A percentile compares a stretch with the other conserved stretches of the same genome.
Evolutionary conservation across 2,888 invertebrate species (phyloP).

Genomic region (Cancer borealis): DNA sequence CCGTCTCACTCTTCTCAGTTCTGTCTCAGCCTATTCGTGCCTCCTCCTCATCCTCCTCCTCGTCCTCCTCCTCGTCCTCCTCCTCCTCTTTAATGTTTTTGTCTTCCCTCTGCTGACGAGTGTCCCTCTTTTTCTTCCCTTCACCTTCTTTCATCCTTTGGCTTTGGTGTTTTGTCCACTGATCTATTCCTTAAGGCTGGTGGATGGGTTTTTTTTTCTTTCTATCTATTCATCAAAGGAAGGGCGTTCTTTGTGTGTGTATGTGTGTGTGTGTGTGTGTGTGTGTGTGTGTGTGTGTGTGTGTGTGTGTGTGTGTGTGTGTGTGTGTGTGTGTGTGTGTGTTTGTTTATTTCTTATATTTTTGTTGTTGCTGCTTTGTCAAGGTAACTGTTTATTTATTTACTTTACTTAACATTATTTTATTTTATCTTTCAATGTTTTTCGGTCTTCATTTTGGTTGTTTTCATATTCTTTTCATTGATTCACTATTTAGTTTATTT

Average conservation of each 20-base stretch:
- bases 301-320: not conserved
- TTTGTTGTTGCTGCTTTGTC: no score
- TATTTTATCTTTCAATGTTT: not conserved
- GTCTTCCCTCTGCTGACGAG: not conserved
- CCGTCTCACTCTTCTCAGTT: not conserved
- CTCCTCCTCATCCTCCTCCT: not conserved
- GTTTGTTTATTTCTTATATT: no score
- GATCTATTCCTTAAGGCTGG: not conserved
- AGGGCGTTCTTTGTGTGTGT: not conserved
- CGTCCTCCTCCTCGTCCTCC: not conserved
- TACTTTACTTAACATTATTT: no score
- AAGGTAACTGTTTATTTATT: no score
- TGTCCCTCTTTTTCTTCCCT: not conserved
- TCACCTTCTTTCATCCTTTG: constrained; percentile 9
- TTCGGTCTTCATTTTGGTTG: not conserved
- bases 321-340: not conserved
- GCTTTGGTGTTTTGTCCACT: not conserved
- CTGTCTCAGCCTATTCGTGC: constrained; percentile 29
- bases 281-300: constrained; percentile 36
- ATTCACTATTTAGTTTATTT: not conserved
- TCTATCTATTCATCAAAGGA: constrained; percentile 6
- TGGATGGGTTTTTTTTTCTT: not conserved
- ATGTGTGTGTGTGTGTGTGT: constrained; percentile 25
- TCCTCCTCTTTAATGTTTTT: not conserved
- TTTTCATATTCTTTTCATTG: not conserved